A percentile compares a stretch with the other conserved stretches of the same genome.
Conservation (phyloP, 1,140 invertebrate genomes). For the Ceratitis capitata region DNA sequence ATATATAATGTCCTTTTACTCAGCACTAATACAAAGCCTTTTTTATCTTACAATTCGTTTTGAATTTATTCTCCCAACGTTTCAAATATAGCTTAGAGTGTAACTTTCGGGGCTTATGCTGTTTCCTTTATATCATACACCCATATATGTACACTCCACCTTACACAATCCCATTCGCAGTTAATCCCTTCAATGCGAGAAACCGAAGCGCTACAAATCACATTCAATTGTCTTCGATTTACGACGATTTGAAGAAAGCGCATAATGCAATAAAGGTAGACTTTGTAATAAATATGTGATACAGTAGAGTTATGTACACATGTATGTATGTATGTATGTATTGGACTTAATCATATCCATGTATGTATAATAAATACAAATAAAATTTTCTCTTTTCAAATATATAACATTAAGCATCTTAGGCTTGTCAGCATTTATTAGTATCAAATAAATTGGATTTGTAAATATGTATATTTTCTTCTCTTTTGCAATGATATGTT, state of each 20-base stretch:
- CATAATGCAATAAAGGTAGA: neutral
- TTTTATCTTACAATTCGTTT: neutral
- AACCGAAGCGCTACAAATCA: slow-evolving; percentile 11
- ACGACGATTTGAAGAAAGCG: neutral
- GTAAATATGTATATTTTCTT: no score
- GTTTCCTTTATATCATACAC: no score
- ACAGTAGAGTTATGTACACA: neutral
- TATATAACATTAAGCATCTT: neutral
- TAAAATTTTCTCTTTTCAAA: neutral
- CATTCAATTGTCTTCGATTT: slow-evolving; percentile 5
- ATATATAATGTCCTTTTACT: no score
- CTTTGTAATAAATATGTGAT: neutral
- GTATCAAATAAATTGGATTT: slow-evolving; percentile 40
- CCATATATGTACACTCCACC: no score
- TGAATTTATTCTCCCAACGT: neutral
- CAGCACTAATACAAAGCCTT: neutral
- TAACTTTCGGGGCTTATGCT: neutral
- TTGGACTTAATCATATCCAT: no score
- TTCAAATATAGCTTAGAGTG: neutral
- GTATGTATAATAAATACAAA: neutral
- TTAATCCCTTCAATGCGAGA: neutral
- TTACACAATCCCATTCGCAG: neutral
- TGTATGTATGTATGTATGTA: no score
- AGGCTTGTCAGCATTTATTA: slow-evolving; percentile 30
- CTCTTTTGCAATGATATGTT: neutral